A percentile compares a stretch with the other conserved stretches of the same genome.
These are phyloP conservation scores for Denticeps clupeoides DNA, from an alignment of 2,797 vertebrate genomes.

Conservation along the genomic window DNA sequence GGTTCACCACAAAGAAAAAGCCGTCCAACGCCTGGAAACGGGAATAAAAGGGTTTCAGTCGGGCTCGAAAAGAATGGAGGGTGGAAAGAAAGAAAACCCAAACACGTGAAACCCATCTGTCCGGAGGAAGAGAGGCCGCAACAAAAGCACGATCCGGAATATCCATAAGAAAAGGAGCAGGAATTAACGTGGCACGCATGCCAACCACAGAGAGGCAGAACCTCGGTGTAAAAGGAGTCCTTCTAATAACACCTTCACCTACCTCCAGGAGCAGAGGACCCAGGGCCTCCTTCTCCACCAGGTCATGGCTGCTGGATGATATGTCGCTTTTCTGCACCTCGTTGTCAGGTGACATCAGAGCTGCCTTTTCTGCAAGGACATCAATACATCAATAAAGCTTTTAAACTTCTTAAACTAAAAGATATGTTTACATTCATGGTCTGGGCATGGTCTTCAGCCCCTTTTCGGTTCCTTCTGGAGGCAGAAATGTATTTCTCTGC, in stretches of 20 bases:
- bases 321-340: slow-evolving; percentile 92
- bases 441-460: too few species aligned
- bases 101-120: slow-evolving; percentile 1
- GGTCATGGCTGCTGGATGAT: slow-evolving; percentile 85
- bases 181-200: neutral
- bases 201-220: neutral
- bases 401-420: too few species aligned
- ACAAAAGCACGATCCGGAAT: too few species aligned
- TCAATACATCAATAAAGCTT: too few species aligned
- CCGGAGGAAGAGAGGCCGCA: neutral
- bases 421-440: too few species aligned
- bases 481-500: too few species aligned
- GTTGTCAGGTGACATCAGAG: slow-evolving; percentile 63
- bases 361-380: slow-evolving; percentile 77
- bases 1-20: slow-evolving; percentile 94
- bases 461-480: too few species aligned
- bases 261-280: slow-evolving; percentile 89
- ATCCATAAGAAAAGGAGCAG: neutral
- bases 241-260: neutral
- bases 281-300: slow-evolving; percentile 84
- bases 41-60: neutral
- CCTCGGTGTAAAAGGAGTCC: neutral
- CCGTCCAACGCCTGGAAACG: slow-evolving; percentile 75
- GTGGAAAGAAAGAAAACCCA: neutral
- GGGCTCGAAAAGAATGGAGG: neutral